A percentile compares a stretch with the other conserved stretches of the same genome.
These are phyloP conservation scores for Drosophila atroscutellata DNA, from an alignment of 2,888 invertebrate genomes.

Conservation along the genomic window DNA sequence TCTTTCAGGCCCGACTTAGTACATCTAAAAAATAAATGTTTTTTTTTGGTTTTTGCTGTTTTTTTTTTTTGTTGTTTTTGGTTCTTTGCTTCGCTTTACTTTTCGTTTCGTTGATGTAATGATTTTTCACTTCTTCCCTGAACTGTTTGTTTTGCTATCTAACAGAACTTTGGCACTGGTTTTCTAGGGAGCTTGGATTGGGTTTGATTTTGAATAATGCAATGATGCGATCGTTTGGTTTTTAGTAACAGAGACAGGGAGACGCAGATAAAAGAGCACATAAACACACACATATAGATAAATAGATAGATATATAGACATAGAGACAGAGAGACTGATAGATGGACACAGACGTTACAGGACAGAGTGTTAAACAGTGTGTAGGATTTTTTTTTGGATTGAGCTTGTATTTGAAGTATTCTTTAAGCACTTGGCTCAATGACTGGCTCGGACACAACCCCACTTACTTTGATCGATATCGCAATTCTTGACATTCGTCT, in stretches of 20 bases:
- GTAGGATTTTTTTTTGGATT: slow-evolving; percentile 30
- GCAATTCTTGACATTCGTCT: slow-evolving; percentile 98
- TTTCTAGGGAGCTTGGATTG: slow-evolving; percentile 29
- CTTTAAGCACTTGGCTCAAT: slow-evolving; percentile 35
- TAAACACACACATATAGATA: slow-evolving; percentile 26
- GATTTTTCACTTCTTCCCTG: slow-evolving; percentile 14
- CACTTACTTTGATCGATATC: slow-evolving; percentile 97
- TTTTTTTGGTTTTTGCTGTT: slow-evolving; percentile 34
- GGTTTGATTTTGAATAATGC: slow-evolving; percentile 53
- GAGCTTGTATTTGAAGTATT: slow-evolving; percentile 35
- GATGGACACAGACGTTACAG: slow-evolving; percentile 41
- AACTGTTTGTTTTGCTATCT: slow-evolving; percentile 48
- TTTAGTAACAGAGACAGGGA: slow-evolving; percentile 59
- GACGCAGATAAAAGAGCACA: slow-evolving; percentile 45
- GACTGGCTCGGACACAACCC: slow-evolving; percentile 59
- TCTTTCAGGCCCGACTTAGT: slow-evolving; percentile 98
- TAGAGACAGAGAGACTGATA: slow-evolving; percentile 18
- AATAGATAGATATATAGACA: slow-evolving; percentile 19
- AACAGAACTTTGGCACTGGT: slow-evolving; percentile 67
- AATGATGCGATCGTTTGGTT: slow-evolving; percentile 60
- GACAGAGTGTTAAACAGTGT: slow-evolving; percentile 50
- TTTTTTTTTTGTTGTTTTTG: slow-evolving; percentile 10
- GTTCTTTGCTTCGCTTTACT: slow-evolving; percentile 1
- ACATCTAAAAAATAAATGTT: slow-evolving; percentile 86
- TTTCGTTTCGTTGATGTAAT: slow-evolving; percentile 9